phyloP scores from a whole-genome alignment of 2,888 invertebrate species.

The Agriotes lineatus region DNA sequence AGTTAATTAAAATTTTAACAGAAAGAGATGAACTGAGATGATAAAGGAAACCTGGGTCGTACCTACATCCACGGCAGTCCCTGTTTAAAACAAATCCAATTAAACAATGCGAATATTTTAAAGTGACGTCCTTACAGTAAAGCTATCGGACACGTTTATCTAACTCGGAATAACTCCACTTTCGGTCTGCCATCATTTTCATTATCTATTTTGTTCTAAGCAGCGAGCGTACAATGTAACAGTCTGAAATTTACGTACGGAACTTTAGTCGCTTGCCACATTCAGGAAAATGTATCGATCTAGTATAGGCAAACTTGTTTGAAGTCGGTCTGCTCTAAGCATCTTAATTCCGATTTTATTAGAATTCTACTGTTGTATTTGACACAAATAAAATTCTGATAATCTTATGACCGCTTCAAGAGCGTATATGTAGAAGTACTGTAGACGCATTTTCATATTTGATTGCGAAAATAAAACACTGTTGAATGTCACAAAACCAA shows the following conservation, averaged over 20 bases:
- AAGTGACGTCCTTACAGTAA: not conserved
- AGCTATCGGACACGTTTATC: not conserved
- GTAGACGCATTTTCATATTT: too few species aligned
- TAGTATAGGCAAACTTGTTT: not conserved
- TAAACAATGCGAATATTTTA: not conserved
- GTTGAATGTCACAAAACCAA: too few species aligned
- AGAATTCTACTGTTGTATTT: not conserved
- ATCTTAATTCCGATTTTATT: not conserved
- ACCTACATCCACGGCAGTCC: not conserved
- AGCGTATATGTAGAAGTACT: too few species aligned
- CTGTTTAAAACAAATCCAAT: not conserved
- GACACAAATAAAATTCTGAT: not conserved
- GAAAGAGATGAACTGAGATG: not conserved
- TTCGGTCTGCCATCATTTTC: too few species aligned
- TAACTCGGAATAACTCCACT: not conserved
- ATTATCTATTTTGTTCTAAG: too few species aligned
- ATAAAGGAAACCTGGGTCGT: not conserved
- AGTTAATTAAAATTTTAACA: not conserved
- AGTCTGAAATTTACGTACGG: too few species aligned
- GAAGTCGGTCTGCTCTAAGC: not conserved
- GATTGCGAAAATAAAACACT: too few species aligned
- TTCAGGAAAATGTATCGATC: not conserved
- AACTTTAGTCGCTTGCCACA: not conserved
- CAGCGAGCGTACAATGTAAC: too few species aligned
- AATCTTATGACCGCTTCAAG: too few species aligned